Base-by-base conservation (phyloP, 2,888 invertebrate genomes). In the Serripes groenlandicus region DNA sequence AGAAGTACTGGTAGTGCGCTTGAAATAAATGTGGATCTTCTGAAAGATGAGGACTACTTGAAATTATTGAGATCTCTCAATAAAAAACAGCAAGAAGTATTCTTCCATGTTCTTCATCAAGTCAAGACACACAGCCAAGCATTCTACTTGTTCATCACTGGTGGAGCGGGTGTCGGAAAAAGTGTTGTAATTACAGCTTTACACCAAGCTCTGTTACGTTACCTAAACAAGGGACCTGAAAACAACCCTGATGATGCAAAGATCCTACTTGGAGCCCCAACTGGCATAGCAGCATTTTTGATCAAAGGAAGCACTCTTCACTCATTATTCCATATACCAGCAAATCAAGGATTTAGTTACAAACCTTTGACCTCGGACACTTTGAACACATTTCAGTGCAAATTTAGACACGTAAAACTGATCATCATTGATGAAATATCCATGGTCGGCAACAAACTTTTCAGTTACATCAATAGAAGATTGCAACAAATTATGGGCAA, bases 341-440 rank as follows among this genome's bases (percentile, higher is more conserved):
- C 79, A 18, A 81, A 64, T 34, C 83, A 87, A 73, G 71, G 79
- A 2, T 77, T 81, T 34, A 23, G 49, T 15, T 74, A 78, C 60
- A 81, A 78, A 64, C 74, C 75, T 7, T 37, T 85, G 15, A 28
- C 5, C 11, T 15, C 32, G 32, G 70, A 77, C 21, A 37, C 1
- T 0, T 35, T 81, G 0, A 82, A 85, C 52, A 83, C 86, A n/a
- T 28, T 77, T 7, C 35, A 37, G n/a, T 15, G 11, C 0, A 49
- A 56, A 49, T 83, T 64, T 56, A 64, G 26, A 21, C 21, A 78
- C 4, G n/a, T 81, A 21, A 75, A 70, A 15, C 23, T 81, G 15
- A 30, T 82, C 7, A 70, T 88, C 18, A 88, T 85, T 69, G 86
- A 88, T 88, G 88, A 88, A 71, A 71, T 88, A 32, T 86, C 86